Conservation (phyloP, 2,797 vertebrate species). For the Gymnothorax javanicus region DNA sequence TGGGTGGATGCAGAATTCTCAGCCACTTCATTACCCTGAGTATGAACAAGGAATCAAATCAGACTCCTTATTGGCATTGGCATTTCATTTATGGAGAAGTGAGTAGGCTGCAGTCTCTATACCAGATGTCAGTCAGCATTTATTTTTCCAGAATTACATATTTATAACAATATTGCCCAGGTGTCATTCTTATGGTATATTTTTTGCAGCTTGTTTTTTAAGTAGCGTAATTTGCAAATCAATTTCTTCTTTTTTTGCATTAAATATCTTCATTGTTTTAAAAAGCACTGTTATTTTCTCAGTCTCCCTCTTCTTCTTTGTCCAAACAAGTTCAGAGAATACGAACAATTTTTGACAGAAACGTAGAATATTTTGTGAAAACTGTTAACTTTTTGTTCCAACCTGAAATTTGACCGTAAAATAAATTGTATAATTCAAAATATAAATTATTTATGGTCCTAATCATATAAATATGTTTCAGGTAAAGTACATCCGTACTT, state of each 20-base stretch:
- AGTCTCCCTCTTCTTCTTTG: background rate
- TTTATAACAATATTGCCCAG: constrained; percentile 2
- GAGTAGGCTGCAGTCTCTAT: background rate
- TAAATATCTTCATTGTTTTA: background rate
- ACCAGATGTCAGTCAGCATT: background rate
- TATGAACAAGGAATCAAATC: background rate
- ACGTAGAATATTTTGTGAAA: background rate
- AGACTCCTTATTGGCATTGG: background rate
- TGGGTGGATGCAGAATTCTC: background rate
- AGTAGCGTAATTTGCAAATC: constrained; percentile 9
- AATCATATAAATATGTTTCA: background rate
- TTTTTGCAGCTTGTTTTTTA: background rate
- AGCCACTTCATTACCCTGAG: background rate
- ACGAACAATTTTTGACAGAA: background rate
- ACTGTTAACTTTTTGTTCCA: background rate
- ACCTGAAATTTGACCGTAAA: background rate
- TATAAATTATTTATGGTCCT: background rate
- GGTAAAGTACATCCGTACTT: background rate
- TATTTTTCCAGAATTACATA: background rate
- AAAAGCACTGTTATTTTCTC: background rate
- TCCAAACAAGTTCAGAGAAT: background rate
- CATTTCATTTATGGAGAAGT: background rate
- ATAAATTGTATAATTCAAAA: background rate
- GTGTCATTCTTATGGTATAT: background rate
- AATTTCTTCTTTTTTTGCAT: background rate